Base-by-base conservation (phyloP, 2,888 invertebrate genomes). In the Clanis bilineata region DNA sequence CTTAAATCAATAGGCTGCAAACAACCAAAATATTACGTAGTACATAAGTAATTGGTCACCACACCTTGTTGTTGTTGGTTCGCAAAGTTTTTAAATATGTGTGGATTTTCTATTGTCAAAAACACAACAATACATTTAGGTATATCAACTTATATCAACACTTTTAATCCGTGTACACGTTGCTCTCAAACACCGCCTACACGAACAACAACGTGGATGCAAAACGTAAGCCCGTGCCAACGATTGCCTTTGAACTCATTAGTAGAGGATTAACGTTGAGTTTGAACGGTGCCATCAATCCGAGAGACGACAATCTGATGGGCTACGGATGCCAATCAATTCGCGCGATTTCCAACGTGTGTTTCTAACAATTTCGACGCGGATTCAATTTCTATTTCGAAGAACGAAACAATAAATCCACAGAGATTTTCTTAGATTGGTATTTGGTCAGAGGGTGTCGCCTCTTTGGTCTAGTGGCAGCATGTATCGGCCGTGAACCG, bases 161-260 rank as follows among this genome's bases (percentile, higher is more conserved):
- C 18, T 18, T 28, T 51, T 51, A 51, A 51, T 32, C 51, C 51
- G 18, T 18, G 32, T 51, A 51, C 28, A 18, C 51, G 32, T 51
- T 51, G 28, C 18, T 7, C 18, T 6, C 7, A 23, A 44, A 23
- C 44, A 44, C 23, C 38, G n/a, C 15, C 28, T 38, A 25, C 32
- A 10, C 51, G 36, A 47, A 15, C 25, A n/a, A n/a, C n/a, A n/a
- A n/a, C 45, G 25, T 23, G 25, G 7, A 32, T 32, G 21, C 44
- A 25, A 32, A 44, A 56, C 70, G 66, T 80, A 80, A 80, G 74
- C 75, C 71, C 63, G 66, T 71, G 77, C 74, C 76, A 78, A 80
- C 85, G 81, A 85, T 86, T 85, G 82, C 83, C 85, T 84, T 86
- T 85, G 82, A 86, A 87, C 87, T 88, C 88, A 88, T 89, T 90